phyloP scores from a whole-genome alignment of 2,888 invertebrate species.

The Branchinecta sandiegonensis region DNA sequence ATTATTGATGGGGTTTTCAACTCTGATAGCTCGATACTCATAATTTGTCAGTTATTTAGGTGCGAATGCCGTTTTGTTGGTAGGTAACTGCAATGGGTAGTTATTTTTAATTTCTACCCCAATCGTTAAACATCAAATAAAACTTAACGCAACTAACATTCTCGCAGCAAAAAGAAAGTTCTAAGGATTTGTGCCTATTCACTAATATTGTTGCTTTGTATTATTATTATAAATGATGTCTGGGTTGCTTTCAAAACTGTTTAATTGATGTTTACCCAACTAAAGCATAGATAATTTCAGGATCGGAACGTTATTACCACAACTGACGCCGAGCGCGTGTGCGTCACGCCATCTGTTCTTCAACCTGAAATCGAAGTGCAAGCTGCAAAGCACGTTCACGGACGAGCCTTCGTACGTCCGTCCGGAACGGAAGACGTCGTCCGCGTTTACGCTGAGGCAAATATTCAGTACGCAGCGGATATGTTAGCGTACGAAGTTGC shows the following conservation, averaged over 20 bases:
- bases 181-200: neutral
- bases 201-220: constrained; percentile 8
- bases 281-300: constrained; percentile 31
- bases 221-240: constrained; percentile 24
- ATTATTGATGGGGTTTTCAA: too few relatives aligned
- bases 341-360: constrained; percentile 63
- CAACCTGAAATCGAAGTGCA: constrained; percentile 62
- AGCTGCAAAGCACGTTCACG: constrained; percentile 51
- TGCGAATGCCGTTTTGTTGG: too few relatives aligned
- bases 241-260: neutral
- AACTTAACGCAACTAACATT: too few relatives aligned
- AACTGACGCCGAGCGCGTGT: constrained; percentile 68
- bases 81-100: too few relatives aligned
- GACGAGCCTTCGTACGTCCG: constrained; percentile 75
- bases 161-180: too few relatives aligned
- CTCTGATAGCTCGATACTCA: too few relatives aligned
- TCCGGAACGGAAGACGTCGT: constrained; percentile 97
- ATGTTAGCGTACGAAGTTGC: constrained; percentile 60
- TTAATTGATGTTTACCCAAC: too few relatives aligned
- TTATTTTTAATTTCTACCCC: too few relatives aligned
- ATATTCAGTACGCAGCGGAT: constrained; percentile 52
- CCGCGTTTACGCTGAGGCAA: constrained; percentile 88
- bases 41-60: too few relatives aligned
- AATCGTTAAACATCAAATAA: too few relatives aligned
- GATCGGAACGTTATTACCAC: constrained; percentile 75